Percentiles rank a stretch among this genome's conserved stretches.
Conservation (phyloP, 2,113 vertebrate genomes). For the Spea multiplicata region DNA sequence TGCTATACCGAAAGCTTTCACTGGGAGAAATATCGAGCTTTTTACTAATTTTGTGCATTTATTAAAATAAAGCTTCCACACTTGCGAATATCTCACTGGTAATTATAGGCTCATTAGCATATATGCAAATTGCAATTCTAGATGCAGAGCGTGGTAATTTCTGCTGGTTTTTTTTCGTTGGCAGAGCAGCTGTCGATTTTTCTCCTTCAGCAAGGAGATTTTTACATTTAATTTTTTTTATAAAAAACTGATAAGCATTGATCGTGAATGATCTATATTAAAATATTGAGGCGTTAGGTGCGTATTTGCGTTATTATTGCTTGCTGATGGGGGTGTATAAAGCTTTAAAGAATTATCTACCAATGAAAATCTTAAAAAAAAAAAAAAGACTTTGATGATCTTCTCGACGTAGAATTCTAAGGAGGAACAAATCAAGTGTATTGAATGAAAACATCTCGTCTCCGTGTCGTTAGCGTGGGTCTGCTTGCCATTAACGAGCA, state of each 20-base stretch:
- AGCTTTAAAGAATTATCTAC: too few relatives aligned
- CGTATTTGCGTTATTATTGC: neutral
- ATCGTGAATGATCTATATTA: too few relatives aligned
- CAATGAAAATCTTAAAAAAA: too few relatives aligned
- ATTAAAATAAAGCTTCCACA: constrained; percentile 57
- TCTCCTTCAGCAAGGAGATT: neutral
- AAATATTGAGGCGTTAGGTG: too few relatives aligned
- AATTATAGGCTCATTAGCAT: constrained; percentile 90
- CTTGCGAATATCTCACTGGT: constrained; percentile 60
- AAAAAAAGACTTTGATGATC: too few relatives aligned
- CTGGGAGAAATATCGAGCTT: neutral
- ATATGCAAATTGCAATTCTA: constrained; percentile 82
- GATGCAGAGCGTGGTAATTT: constrained; percentile 46
- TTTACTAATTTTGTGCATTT: constrained; percentile 55
- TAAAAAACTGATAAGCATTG: too few relatives aligned
- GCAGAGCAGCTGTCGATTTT: constrained; percentile 5
- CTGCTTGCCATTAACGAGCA: neutral
- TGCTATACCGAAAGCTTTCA: constrained; percentile 30
- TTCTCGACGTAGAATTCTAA: neutral
- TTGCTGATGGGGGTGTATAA: too few relatives aligned
- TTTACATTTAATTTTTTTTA: too few relatives aligned
- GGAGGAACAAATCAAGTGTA: neutral
- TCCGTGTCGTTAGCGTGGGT: neutral
- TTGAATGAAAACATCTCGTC: neutral
- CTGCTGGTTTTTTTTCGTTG: constrained; percentile 5